Evolutionary conservation across 2,888 invertebrate species (phyloP).

Genomic region (Pomacea canaliculata): DNA sequence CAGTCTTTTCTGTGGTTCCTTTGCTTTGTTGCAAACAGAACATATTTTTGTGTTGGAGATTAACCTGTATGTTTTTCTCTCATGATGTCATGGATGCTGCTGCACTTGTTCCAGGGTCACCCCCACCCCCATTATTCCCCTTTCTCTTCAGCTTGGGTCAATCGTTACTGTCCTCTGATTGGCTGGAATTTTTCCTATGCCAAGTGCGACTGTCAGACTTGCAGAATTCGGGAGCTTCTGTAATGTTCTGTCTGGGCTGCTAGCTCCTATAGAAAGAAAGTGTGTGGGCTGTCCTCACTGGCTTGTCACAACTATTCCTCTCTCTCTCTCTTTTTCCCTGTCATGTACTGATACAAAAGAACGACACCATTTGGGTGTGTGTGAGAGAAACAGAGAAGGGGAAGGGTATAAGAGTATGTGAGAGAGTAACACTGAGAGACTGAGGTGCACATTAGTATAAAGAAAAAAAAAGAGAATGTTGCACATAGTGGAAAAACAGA

Average conservation of each 20-base stretch:
- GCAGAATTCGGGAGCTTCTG: slow-evolving; percentile 21
- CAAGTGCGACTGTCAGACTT: slow-evolving; percentile 20
- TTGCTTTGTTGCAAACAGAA: too few relatives aligned
- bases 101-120: background rate
- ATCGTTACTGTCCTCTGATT: slow-evolving; percentile 21
- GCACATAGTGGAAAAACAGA: too few relatives aligned
- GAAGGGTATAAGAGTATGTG: too few relatives aligned
- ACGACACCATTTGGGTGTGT: too few relatives aligned
- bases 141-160: slow-evolving; percentile 12
- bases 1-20: too few relatives aligned
- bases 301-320: too few relatives aligned
- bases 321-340: background rate
- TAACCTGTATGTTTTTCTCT: slow-evolving; percentile 6
- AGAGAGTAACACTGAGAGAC: too few relatives aligned
- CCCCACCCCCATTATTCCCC: background rate
- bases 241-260: slow-evolving; percentile 17
- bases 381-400: too few relatives aligned
- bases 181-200: slow-evolving; percentile 19
- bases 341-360: background rate
- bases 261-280: slow-evolving; percentile 8
- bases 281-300: background rate
- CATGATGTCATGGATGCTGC: slow-evolving; percentile 24
- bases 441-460: too few relatives aligned
- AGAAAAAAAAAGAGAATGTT: too few relatives aligned
- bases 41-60: background rate